Base-by-base conservation (phyloP, 2,888 invertebrate genomes). In the Drosophila prostipennis region DNA sequence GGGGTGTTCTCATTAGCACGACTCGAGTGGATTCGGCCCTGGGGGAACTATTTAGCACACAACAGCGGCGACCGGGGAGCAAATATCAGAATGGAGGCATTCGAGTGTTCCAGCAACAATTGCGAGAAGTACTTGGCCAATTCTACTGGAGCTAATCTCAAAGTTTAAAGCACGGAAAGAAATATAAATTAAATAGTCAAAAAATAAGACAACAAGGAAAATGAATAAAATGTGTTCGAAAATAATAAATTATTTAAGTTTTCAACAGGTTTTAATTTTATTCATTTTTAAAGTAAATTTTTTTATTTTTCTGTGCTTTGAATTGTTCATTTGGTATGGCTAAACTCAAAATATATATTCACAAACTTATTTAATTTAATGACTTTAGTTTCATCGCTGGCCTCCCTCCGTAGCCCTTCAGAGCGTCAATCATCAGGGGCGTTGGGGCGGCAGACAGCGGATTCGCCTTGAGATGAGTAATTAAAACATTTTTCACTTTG, bases 401-500 rank as follows among this genome's bases (percentile, higher is more conserved):
- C 26, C 45, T 29, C 26, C 26, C 8, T 4, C 8, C 8, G n/a
- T 29, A 65, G 34, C 34, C 39, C 3, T 14, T 32, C 2, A 3
- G 10, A 16, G 6, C 42, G 36, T 57, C 59, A 69, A 53, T 54
- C 71, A 14, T 3, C 26, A 26, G 48, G 16, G 39, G 37, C 16
- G 16, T 29, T 13, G 8, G 29, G 58, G 39, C 16, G 26, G 34
- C 26, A n/a, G 48, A 36, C 26, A 36, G 40, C n/a, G 48, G 11
- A 42, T 39, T 68, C 51, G 70, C 51, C 76, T 81, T 80, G 87
- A 78, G 89, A 87, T 86, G 91, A 88, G 90, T 90, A 90, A 90
- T 90, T 90, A 90, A 90, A 90, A 90, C 84, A 86, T 89, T 90
- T 90, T 85, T 82, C 69, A 80, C 72, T 74, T 84, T 75, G 72